A percentile compares a stretch with the other conserved stretches of the same genome.
phyloP scores from a whole-genome alignment of 2,888 invertebrate genomes.

The Leptura quadrifasciata region DNA sequence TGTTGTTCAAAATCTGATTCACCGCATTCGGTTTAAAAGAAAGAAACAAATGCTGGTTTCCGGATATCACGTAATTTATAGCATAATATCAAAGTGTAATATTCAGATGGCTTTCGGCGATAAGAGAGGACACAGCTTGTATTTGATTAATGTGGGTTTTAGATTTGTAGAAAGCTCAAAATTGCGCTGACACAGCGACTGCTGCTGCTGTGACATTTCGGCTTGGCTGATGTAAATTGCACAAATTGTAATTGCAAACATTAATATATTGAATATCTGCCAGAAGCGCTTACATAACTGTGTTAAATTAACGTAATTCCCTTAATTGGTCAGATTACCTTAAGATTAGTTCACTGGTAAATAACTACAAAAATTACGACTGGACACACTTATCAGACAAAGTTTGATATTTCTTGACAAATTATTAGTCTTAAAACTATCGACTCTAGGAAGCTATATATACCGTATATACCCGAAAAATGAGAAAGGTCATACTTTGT shows the following conservation, averaged over 20 bases:
- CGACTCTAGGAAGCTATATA: too few species aligned
- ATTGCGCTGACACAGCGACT: slow-evolving; percentile 39
- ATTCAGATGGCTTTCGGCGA: slow-evolving; percentile 58
- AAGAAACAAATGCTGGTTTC: slow-evolving; percentile 22
- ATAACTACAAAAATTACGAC: not conserved
- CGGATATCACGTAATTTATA: slow-evolving; percentile 52
- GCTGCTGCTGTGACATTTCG: slow-evolving; percentile 32
- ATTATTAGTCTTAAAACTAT: too few species aligned
- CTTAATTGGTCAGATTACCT: not conserved
- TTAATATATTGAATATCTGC: slow-evolving; percentile 49
- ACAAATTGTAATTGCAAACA: slow-evolving; percentile 39
- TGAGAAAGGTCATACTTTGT: too few species aligned
- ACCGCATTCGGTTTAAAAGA: slow-evolving; percentile 21
- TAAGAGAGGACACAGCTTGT: slow-evolving; percentile 58
- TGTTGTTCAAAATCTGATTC: slow-evolving; percentile 17
- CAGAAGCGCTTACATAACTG: slow-evolving; percentile 37
- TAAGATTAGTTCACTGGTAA: not conserved
- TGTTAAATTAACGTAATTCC: slow-evolving; percentile 37
- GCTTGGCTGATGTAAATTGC: slow-evolving; percentile 38
- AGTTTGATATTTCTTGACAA: too few species aligned
- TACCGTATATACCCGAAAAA: too few species aligned
- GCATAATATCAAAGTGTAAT: slow-evolving; percentile 59
- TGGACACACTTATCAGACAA: too few species aligned
- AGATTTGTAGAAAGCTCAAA: slow-evolving; percentile 34
- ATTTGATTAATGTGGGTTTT: slow-evolving; percentile 58